Percentiles rank a stretch among this genome's conserved stretches.
phyloP scores from a whole-genome alignment of 2,797 vertebrate species.

The Alosa sapidissima region DNA sequence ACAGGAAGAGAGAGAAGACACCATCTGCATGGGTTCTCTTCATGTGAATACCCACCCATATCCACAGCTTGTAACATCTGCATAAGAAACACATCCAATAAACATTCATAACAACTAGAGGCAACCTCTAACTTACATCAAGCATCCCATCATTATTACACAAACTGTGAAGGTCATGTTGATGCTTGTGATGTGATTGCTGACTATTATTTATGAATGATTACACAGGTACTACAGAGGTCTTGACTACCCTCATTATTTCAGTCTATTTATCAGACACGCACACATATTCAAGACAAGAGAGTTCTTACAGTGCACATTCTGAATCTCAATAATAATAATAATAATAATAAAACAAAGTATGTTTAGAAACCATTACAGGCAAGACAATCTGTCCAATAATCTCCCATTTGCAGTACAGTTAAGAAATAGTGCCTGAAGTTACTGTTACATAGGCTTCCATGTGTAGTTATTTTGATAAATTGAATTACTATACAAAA shows the following conservation, averaged over 20 bases:
- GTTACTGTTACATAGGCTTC: slow-evolving; percentile 33
- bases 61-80: slow-evolving; percentile 20
- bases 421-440: background rate
- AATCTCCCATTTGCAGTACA: slow-evolving; percentile 40
- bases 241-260: background rate
- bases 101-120: slow-evolving; percentile 22
- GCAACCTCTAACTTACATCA: background rate
- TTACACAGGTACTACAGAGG: background rate
- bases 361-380: slow-evolving; percentile 25
- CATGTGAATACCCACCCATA: background rate
- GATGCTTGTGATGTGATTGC: background rate
- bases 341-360: slow-evolving; percentile 28
- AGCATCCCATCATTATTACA: slow-evolving; percentile 15
- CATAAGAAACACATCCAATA: slow-evolving; percentile 28
- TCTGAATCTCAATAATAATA: background rate
- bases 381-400: slow-evolving; percentile 37
- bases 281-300: background rate
- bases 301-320: background rate
- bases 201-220: background rate
- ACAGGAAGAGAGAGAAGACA: slow-evolving; percentile 27
- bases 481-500: slow-evolving; percentile 40
- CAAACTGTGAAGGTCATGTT: background rate
- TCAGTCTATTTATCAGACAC: background rate
- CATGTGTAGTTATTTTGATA: slow-evolving; percentile 36
- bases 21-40: slow-evolving; percentile 19